phyloP scores from a whole-genome alignment of 2,888 invertebrate genomes.

The Leptinotarsa rubiginosa region DNA sequence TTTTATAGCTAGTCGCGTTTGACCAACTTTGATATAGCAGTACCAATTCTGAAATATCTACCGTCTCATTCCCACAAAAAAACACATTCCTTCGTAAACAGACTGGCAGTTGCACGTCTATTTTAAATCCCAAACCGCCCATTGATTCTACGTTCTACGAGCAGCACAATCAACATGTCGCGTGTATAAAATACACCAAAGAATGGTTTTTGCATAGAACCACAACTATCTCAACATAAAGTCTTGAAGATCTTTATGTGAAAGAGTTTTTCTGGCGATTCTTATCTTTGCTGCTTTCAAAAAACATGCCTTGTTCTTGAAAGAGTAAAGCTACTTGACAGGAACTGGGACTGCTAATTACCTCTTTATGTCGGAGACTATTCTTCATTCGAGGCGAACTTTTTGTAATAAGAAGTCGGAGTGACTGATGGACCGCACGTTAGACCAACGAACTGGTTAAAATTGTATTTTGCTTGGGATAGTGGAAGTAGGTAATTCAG shows the following conservation, averaged over 20 bases:
- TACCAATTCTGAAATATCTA: neutral
- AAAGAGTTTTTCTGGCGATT: conserved; percentile 52
- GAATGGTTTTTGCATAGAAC: conserved; percentile 19
- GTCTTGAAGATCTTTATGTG: conserved; percentile 38
- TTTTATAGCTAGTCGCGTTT: neutral
- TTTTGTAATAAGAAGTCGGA: conserved; percentile 49
- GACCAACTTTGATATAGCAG: neutral
- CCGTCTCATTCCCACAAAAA: neutral
- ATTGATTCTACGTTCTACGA: conserved; percentile 12
- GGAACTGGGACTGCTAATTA: conserved; percentile 64
- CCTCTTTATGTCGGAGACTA: conserved; percentile 60
- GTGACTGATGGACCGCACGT: conserved; percentile 15
- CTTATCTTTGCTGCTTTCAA: conserved; percentile 55
- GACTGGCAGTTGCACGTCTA: conserved; percentile 4
- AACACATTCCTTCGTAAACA: neutral
- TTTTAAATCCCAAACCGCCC: conserved; percentile 3
- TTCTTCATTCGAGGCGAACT: conserved; percentile 60
- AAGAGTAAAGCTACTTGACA: conserved; percentile 62
- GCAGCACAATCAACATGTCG: conserved; percentile 30
- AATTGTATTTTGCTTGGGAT: neutral
- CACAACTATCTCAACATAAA: conserved; percentile 30
- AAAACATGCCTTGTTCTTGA: conserved; percentile 58
- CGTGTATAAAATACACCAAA: conserved; percentile 21
- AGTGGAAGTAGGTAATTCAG: too few species aligned
- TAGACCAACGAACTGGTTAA: too few species aligned